Base-by-base conservation (phyloP, 2,888 invertebrate genomes). In the Junonia oenone region DNA sequence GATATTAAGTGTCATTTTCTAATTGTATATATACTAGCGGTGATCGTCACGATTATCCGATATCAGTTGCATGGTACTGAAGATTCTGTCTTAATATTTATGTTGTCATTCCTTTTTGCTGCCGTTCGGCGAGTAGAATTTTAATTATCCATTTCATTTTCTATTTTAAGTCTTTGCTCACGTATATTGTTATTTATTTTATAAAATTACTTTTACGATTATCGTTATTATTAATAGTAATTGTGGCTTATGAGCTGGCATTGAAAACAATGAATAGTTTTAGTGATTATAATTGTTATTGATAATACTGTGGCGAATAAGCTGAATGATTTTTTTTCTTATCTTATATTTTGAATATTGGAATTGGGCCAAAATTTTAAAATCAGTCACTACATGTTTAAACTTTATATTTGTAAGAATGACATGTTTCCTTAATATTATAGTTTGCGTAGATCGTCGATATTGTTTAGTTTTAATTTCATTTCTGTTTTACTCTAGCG, bases 291-390 rank as follows among this genome's bases (percentile, higher is more conserved):
- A 75, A 77, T 76, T 69, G 71, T 75, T 68, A 73, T 75, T 76
- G 71, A 67, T 61, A 58, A 68, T 71, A 69, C 72, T 69, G 69
- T 76, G 68, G 65, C 69, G 65, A 67, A 57, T 59, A 51, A 55
- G 45, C 45, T 48, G 38, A 56, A 43, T 51, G 13, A 51, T 48
- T 15, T 43, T 45, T 49, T 43, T 40, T 40, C 19, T 40, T 14
- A 35, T 40, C 26, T 50, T 65, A 62, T 63, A 55, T 64, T 61
- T 56, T 63, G 65, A 77, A 76, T 79, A 82, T 81, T 78, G 75
- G 78, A 83, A 81, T 78, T 71, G 83, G 88, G 88, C 89, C 89
- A 89, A 88, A 89, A 80, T 85, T 84, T 75, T 80, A 68, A 76
- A 73, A 78, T 79, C 78, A 84, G 81, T 83, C 77, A 77, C 69